Base-by-base conservation (phyloP, 2,113 vertebrate species). In the Psilopsiagon aymara region DNA sequence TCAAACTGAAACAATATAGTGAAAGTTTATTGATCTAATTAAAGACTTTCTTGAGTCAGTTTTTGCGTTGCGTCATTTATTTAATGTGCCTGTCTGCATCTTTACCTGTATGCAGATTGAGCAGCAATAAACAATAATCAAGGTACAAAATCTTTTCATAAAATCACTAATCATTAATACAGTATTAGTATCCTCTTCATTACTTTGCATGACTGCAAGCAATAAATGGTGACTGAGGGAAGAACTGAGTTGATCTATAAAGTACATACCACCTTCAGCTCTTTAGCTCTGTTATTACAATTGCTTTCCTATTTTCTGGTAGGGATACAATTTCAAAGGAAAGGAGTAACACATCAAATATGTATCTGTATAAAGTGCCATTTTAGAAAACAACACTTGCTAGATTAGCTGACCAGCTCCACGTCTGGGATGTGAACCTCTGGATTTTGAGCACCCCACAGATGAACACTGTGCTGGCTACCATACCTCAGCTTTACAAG, bases 11-110 rank as follows among this genome's bases (percentile, higher is more conserved):
- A 84, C 13, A 71, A 82, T 66, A 35, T 43, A 81, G 68, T 88
- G 88, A 81, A 81, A 9, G 14, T 94, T 96, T 76, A 73, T 64
- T 6, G 2, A 35, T 37, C 70, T 64, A 71, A 96, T 96, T 94
- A 96, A 96, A 95, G 68, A 71, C 60, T 92, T 95, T 41, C 10
- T 5, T 51, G 86, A 88, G 49, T 94, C 88, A 86, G 7, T 35
- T 91, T 78, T 86, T 92, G 90, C 1, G 1, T 90, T 74, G 67
- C 27, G 88, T 92, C 77, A 66, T 87, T 95, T 85, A 79, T 93
- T 81, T 52, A 20, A 46, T 27, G 9, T 82, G 59, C 35, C 52
- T 90, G 43, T 41, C 39, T 75, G 35, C 24, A 41, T 86, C 55
- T 47, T 68, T 28, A 64, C 10, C 35, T 59, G 17, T 46, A 53